phyloP scores from a whole-genome alignment of 2,888 invertebrate species.

The Euplexia lucipara region DNA sequence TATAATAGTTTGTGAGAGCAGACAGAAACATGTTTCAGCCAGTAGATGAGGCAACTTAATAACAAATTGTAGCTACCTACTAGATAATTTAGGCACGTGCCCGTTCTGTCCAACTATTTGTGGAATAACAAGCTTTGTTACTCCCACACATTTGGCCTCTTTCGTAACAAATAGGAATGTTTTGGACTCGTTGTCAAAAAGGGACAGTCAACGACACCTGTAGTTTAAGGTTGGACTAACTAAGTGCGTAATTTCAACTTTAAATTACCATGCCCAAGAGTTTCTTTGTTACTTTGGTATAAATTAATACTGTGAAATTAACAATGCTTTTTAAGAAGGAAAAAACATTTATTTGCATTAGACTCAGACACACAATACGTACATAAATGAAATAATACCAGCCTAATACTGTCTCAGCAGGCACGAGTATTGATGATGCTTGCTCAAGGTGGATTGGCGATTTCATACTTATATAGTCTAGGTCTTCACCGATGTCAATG shows the following conservation, averaged over 20 bases:
- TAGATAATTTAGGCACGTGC: constrained; percentile 10
- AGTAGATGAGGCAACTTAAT: not conserved
- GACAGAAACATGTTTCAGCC: not conserved
- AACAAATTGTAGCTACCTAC: not conserved
- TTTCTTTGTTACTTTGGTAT: too few relatives aligned
- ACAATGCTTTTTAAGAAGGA: too few relatives aligned
- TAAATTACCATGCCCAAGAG: too few relatives aligned
- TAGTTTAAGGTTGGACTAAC: not conserved
- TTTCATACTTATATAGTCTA: too few relatives aligned
- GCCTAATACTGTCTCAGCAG: too few relatives aligned
- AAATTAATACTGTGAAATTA: too few relatives aligned
- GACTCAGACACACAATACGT: too few relatives aligned
- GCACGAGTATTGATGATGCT: too few relatives aligned
- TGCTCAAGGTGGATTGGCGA: too few relatives aligned
- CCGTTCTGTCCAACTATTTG: constrained; percentile 11
- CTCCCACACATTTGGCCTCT: constrained; percentile 22
- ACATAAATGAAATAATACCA: too few relatives aligned
- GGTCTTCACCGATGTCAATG: too few relatives aligned
- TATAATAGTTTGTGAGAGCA: not conserved
- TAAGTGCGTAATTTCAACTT: not conserved
- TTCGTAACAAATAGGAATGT: not conserved
- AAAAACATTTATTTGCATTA: too few relatives aligned
- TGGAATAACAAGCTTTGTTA: not conserved
- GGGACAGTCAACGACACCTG: not conserved
- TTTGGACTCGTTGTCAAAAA: not conserved